Percentiles rank a stretch among this genome's conserved stretches.
phyloP scores from a whole-genome alignment of 2,113 vertebrate genomes.

The Chaetodon auriga region DNA sequence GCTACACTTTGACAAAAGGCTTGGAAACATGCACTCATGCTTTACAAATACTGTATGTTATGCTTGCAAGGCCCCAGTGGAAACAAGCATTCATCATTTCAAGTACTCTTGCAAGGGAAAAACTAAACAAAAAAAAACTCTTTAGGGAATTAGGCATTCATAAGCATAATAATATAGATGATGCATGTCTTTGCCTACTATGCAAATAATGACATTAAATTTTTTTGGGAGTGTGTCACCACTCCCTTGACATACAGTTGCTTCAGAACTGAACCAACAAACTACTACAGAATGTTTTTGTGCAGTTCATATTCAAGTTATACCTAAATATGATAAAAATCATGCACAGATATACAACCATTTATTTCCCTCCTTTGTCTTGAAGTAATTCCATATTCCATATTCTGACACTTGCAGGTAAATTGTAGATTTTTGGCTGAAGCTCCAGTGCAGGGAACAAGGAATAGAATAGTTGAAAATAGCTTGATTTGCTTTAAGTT shows the following conservation, averaged over 20 bases:
- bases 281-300: not conserved
- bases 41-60: conserved; percentile 18
- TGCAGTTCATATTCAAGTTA: conserved; percentile 15
- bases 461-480: conserved; percentile 2
- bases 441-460: conserved; percentile 14
- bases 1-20: conserved; percentile 8
- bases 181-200: not conserved
- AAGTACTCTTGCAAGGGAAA: conserved; percentile 15
- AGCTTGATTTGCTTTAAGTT: not conserved
- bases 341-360: conserved; percentile 3
- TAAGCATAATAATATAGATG: conserved; percentile 22
- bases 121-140: not conserved
- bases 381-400: not conserved
- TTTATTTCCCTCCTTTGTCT: not conserved
- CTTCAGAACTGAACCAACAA: not conserved
- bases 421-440: conserved; percentile 10
- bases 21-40: conserved; percentile 60
- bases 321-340: conserved; percentile 1
- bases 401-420: not conserved
- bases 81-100: conserved; percentile 33
- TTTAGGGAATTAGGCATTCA: conserved; percentile 25
- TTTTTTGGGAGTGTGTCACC: not conserved
- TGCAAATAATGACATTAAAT: conserved; percentile 33
- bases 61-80: conserved; percentile 47
- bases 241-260: conserved; percentile 15